Percentiles rank a stretch among this genome's conserved stretches.
phyloP scores from a whole-genome alignment of 2,113 vertebrate species.

The Oncorhynchus tshawytscha region DNA sequence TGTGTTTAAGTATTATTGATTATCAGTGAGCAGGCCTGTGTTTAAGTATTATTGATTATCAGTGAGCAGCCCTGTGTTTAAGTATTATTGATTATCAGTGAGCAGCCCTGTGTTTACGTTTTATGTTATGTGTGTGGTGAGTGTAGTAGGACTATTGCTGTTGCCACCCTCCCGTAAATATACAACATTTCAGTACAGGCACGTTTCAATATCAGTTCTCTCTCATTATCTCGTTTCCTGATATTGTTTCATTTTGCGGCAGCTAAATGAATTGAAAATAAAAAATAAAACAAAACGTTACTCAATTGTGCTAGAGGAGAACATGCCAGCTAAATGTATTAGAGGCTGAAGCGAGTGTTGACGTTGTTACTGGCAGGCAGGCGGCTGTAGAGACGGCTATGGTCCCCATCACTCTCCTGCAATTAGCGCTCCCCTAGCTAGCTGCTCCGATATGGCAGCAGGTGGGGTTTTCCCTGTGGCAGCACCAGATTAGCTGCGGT shows the following conservation, averaged over 20 bases:
- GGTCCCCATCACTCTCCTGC: conserved; percentile 54
- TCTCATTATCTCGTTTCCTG: conserved; percentile 69
- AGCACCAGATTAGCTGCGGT: conserved; percentile 64
- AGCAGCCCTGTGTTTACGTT: not conserved
- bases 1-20: too few species aligned
- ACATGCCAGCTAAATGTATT: conserved; percentile 70
- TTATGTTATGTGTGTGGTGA: not conserved
- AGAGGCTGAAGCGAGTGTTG: conserved; percentile 33
- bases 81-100: too few species aligned
- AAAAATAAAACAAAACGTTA: conserved; percentile 52
- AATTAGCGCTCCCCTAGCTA: conserved; percentile 46
- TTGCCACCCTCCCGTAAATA: conserved; percentile 65
- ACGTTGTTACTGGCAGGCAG: conserved; percentile 44
- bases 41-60: too few species aligned
- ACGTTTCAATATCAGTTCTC: conserved; percentile 63
- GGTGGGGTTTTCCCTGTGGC: conserved; percentile 64
- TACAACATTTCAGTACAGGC: conserved; percentile 52
- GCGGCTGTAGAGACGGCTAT: conserved; percentile 39
- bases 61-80: too few species aligned
- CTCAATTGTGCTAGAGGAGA: conserved; percentile 65
- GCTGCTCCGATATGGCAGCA: conserved; percentile 63
- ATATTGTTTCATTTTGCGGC: conserved; percentile 68
- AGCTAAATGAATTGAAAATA: conserved; percentile 70
- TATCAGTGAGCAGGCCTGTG: too few species aligned
- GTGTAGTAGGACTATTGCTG: conserved; percentile 28